phyloP scores from a whole-genome alignment of 2,113 vertebrate genomes.

The Misgurnus anguillicaudatus region DNA sequence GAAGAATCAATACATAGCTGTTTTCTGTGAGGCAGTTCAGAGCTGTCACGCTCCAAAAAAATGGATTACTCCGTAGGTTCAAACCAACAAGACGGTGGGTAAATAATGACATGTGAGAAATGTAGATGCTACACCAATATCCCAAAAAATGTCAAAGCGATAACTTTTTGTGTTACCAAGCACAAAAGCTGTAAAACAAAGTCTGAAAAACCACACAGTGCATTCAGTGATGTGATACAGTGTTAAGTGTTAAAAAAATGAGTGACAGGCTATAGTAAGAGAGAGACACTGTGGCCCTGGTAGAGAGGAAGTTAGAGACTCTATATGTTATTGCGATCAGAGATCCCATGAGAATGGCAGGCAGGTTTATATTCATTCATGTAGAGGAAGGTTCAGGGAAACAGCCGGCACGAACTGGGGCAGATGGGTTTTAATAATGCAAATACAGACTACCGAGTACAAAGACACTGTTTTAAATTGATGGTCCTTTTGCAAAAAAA shows the following conservation, averaged over 20 bases:
- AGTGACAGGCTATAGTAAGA: slow-evolving; percentile 34
- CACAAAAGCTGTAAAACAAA: slow-evolving; percentile 26
- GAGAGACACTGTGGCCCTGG: slow-evolving; percentile 2
- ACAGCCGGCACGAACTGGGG: slow-evolving; percentile 22
- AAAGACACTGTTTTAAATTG: slow-evolving; percentile 11
- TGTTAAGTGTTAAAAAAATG: slow-evolving; percentile 36
- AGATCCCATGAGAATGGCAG: slow-evolving; percentile 26
- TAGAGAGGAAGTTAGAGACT: slow-evolving; percentile 31
- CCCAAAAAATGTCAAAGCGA: neutral
- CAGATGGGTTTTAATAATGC: slow-evolving; percentile 38
- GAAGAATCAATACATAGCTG: no score
- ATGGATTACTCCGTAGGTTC: no score
- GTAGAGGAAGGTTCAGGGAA: slow-evolving; percentile 26
- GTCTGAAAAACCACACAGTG: neutral
- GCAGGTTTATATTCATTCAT: slow-evolving; percentile 27
- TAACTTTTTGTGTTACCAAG: slow-evolving; percentile 29
- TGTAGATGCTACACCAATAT: neutral
- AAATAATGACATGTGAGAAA: neutral
- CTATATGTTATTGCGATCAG: slow-evolving; percentile 22
- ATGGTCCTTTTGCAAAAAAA: neutral
- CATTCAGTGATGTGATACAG: slow-evolving; percentile 38
- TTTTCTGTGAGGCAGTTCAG: no score
- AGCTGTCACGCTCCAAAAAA: no score
- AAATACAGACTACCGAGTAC: slow-evolving; percentile 8
- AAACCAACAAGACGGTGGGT: no score